Conservation (phyloP, 2,888 invertebrate species). For the Dexiosoma caninum region DNA sequence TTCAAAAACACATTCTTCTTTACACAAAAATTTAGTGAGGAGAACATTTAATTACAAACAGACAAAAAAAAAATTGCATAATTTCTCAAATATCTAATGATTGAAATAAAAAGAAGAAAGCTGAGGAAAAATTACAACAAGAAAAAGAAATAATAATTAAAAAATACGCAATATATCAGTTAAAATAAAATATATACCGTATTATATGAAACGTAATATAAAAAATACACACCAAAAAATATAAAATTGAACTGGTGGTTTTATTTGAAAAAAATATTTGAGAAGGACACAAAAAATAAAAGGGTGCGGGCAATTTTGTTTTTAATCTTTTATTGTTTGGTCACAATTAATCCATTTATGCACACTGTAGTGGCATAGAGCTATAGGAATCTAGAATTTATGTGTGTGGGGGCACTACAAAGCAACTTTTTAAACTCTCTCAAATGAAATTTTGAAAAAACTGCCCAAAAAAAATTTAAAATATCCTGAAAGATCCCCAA, state of each 20-base stretch:
- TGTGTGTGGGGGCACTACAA: no score
- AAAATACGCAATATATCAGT: conserved; percentile 66
- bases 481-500: no score
- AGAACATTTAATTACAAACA: conserved; percentile 27
- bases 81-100: conserved; percentile 26
- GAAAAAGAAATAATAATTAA: conserved; percentile 10
- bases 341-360: no score
- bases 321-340: no score
- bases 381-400: no score
- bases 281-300: neutral
- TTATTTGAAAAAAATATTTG: neutral
- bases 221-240: conserved; percentile 65
- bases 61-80: conserved; percentile 21
- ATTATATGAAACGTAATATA: conserved; percentile 62
- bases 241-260: conserved; percentile 62
- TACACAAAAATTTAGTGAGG: conserved; percentile 44
- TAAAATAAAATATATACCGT: conserved; percentile 55
- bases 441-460: no score
- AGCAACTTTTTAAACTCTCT: no score
- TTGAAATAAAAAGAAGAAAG: neutral
- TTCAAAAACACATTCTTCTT: neutral
- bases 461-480: no score
- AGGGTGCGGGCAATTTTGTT: no score
- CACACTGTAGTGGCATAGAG: no score
- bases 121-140: neutral